Base-by-base conservation (phyloP, 2,797 vertebrate species). In the Propithecus perrieri region DNA sequence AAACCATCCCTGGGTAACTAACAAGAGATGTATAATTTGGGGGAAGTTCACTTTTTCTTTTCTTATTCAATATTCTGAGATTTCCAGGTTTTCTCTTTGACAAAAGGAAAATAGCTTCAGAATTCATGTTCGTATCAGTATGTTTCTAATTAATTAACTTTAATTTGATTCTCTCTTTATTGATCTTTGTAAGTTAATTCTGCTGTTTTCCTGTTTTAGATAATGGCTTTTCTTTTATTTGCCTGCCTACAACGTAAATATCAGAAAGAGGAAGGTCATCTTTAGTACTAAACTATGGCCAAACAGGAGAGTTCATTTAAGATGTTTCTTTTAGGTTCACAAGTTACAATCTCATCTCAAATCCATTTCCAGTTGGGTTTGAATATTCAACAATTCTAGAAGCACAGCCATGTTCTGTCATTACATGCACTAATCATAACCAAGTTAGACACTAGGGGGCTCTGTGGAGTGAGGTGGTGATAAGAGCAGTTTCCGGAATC, bases 101-200 rank as follows among this genome's bases (percentile, higher is more conserved):
- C 59, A 92, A 79, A 96, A 98, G 85, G 55, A 38, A 88, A 74
- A 91, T 38, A n/a, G 7, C 12, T 84, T 88, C 46, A 78, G 85
- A 95, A 78, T 93, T 93, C 50, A 28, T 4, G 0, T n/a, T 83
- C 92, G 41, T 69, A 84, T 95, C 81, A 30, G 4, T 80, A 79
- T 92, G 57, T 78, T 97, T 96, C 59, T 97, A 83, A 79, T 67
- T 26, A 59, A 50, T n/a, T 94, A 65, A 94, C 71, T 94, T 89
- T 85, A 69, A 80, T 59, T 90, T 67, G 11, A 79, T 46, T 72
- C 18, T 72, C 15, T 50, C 26, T 61, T 57, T 57, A 76, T 61
- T 46, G 69, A 61, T 67, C 7, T 80, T 92, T 59, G 5, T 55
- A 67, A 67, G n/a, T 63, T 43, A 87, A 96, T 38, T 24, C 7